These are phyloP conservation scores for Chlorodrepanis virens DNA, from an alignment of 2,113 vertebrate species.

Conservation along the genomic window DNA sequence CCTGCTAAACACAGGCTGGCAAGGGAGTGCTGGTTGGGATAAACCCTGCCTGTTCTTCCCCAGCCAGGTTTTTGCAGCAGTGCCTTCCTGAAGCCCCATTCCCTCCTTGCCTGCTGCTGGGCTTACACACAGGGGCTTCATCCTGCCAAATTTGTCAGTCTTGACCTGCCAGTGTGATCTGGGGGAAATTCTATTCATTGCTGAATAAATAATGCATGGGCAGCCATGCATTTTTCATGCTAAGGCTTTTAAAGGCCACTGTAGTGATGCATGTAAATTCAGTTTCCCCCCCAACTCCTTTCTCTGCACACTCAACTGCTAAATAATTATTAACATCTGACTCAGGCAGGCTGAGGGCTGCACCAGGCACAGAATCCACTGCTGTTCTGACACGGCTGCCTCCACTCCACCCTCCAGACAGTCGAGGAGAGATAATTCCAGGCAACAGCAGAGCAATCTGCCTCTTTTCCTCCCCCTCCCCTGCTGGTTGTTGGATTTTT, in stretches of 20 bases:
- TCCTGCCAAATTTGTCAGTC: slow-evolving; percentile 47
- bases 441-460: neutral
- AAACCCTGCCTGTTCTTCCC: neutral
- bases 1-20: neutral
- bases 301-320: neutral
- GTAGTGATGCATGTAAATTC: slow-evolving; percentile 67
- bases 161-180: slow-evolving; percentile 40
- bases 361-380: neutral
- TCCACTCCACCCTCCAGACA: neutral
- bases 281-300: neutral
- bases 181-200: slow-evolving; percentile 53
- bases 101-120: neutral
- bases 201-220: slow-evolving; percentile 65
- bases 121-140: neutral
- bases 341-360: neutral
- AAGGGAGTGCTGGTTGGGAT: rapidly evolving
- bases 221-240: slow-evolving; percentile 68
- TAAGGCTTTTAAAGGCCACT: slow-evolving; percentile 65
- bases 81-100: neutral
- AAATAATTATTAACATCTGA: slow-evolving; percentile 53
- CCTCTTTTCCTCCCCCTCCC: neutral
- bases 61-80: neutral
- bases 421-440: neutral
- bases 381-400: neutral
- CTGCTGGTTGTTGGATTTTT: neutral